Base-by-base conservation (phyloP, 2,113 vertebrate genomes). In the Solea solea region DNA sequence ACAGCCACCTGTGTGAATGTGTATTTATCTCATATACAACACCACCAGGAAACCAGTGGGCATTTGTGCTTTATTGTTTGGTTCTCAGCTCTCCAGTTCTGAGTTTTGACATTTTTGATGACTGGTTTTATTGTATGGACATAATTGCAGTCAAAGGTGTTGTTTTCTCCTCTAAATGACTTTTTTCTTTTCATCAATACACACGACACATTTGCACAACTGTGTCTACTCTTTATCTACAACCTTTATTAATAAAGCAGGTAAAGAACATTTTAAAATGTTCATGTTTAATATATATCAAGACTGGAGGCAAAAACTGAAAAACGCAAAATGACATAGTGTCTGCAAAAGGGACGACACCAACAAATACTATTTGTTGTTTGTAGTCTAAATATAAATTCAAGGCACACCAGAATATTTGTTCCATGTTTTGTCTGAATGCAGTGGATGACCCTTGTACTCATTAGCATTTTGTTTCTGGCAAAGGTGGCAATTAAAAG, bases 21-120 rank as follows among this genome's bases (percentile, higher is more conserved):
- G 34, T 21, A 1, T 34, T 34, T 34, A 34, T 76, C 67, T 72
- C 69, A 51, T 78, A 54, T 53, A 16, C 40, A 63, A 66, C 72
- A 70, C 48, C 60, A 66, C 72, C 72, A 73, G 50, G 65, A 83
- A 86, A 89, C 91, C 91, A 93, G 90, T 86, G 83, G 92, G 86
- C 82, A 84, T 34, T 34, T 34, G 77, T 62, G 63, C 85, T 92
- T 92, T 82, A 92, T 91, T 93, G 84, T 89, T 92, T 87, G 81
- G 82, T 72, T 86, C 84, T 81, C 85, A 76, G 78, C 56, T 77
- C 90, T 85, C 80, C 9, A 51, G 15, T 55, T 45, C 9, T 5
- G 10, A 27, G 34, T 58, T 65, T 48, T 27, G 41, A 56, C 40
- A 34, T 11, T 49, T 69, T 14, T 10, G 62, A 41, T 41, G 7